These are phyloP conservation scores for Aphis gossypii DNA, from an alignment of 1,140 invertebrate species.

Conservation along the genomic window DNA sequence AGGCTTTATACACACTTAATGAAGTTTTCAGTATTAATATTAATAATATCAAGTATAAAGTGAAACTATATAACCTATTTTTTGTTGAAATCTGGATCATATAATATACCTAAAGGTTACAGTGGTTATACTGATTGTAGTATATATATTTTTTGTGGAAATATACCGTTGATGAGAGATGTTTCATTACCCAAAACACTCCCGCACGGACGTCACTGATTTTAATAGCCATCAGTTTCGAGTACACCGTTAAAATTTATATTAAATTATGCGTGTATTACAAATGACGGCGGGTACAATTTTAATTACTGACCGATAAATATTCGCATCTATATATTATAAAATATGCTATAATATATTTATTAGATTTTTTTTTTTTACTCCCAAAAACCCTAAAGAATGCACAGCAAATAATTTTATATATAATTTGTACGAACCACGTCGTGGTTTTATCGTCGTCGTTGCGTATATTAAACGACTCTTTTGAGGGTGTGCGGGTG, in stretches of 20 bases:
- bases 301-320: neutral
- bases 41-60: too few relatives aligned
- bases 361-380: neutral
- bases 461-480: neutral
- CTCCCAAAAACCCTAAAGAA: slow-evolving; percentile 7
- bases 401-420: neutral
- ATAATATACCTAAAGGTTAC: too few relatives aligned
- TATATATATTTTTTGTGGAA: too few relatives aligned
- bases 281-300: neutral
- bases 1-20: too few relatives aligned
- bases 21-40: too few relatives aligned
- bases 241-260: too few relatives aligned
- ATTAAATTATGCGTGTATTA: neutral
- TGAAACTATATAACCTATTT: too few relatives aligned
- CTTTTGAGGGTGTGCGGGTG: neutral
- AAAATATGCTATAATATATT: neutral
- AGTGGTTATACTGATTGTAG: too few relatives aligned
- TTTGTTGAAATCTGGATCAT: too few relatives aligned
- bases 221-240: neutral
- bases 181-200: too few relatives aligned
- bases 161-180: too few relatives aligned
- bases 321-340: neutral
- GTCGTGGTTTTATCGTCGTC: neutral
- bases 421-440: slow-evolving; percentile 5
- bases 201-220: too few relatives aligned